A percentile compares a stretch with the other conserved stretches of the same genome.
phyloP scores from a whole-genome alignment of 2,113 vertebrate genomes.

The Ictalurus punctatus region DNA sequence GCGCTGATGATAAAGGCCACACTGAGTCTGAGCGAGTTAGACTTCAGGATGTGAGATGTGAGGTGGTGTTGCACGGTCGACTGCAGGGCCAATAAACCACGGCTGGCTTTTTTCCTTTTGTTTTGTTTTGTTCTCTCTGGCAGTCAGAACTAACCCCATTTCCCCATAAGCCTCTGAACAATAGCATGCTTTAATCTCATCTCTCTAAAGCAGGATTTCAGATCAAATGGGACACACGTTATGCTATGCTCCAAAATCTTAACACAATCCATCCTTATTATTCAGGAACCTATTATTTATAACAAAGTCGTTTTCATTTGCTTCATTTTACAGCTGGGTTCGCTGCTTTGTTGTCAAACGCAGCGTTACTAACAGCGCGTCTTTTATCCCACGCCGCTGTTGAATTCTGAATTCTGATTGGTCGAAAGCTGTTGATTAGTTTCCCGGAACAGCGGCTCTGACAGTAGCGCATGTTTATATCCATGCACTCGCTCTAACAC shows the following conservation, averaged over 20 bases:
- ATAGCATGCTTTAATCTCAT: conserved; percentile 2
- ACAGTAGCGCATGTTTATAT: background rate
- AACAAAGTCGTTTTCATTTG: background rate
- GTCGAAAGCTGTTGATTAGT: background rate
- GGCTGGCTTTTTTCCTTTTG: background rate
- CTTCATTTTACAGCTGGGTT: background rate
- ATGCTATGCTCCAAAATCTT: background rate
- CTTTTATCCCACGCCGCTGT: background rate
- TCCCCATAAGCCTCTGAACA: background rate
- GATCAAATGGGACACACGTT: background rate
- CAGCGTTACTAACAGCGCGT: background rate
- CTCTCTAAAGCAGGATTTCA: background rate
- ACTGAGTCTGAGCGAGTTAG: background rate
- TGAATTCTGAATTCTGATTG: background rate
- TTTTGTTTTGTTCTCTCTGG: background rate
- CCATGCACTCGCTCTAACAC: background rate
- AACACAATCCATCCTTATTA: background rate
- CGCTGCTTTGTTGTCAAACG: background rate
- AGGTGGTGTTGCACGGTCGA: background rate
- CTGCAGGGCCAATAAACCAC: background rate
- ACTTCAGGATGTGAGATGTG: background rate
- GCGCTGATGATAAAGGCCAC: background rate
- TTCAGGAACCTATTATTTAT: background rate
- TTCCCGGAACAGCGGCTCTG: background rate
- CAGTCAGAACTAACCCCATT: background rate